Evolutionary conservation across 2,113 vertebrate species (phyloP), one percentile per base, ranked within the genome.

Genomic region (Lasiurus cinereus): DNA sequence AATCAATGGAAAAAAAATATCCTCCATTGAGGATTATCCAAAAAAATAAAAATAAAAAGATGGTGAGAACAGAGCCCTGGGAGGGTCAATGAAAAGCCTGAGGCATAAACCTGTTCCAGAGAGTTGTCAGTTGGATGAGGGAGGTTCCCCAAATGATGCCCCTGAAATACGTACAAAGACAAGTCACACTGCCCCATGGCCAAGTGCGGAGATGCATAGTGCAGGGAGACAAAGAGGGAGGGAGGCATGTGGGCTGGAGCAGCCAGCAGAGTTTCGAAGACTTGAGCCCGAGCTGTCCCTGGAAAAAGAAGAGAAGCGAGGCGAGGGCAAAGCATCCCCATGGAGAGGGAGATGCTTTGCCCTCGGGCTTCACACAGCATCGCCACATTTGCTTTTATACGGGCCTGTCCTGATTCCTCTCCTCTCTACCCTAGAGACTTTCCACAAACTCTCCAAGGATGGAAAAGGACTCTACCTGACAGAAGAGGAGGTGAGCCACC

Each of bases 401-500:
- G 1, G 16, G 48, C 21, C 87, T 10, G 1, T 29, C 33, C 21
- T 22, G 48, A 83, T 31, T 31, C 19, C 13, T 72, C n/a, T 39
- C 76, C 24, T 70, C 36, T 95, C 66, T 24, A 43, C 14, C 46
- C 21, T 89, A 98, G 98, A 94, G 90, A 93, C 96, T 22, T 99
- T 98, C 97, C 93, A 54, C 79, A 98, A 98, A 76, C 95, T 99
- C 78, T 96, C 98, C 77, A 91, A 33, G 33, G 97, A 97, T 0
- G 10, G 96, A 64, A 91, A 43, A 92, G 96, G 97, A 82, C 46
- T 98, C 79, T 94, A 72, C 97, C 91, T 97, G 36, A 84, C 67
- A 93, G 94, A 98, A 92, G 43, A 56, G 33, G 96, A 98, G 98
- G 98, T 98, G 90, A 98, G 98, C 10, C 43, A 2, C 11, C 50